Base-by-base conservation (phyloP, 2,888 invertebrate genomes). In the Thereva unica region DNA sequence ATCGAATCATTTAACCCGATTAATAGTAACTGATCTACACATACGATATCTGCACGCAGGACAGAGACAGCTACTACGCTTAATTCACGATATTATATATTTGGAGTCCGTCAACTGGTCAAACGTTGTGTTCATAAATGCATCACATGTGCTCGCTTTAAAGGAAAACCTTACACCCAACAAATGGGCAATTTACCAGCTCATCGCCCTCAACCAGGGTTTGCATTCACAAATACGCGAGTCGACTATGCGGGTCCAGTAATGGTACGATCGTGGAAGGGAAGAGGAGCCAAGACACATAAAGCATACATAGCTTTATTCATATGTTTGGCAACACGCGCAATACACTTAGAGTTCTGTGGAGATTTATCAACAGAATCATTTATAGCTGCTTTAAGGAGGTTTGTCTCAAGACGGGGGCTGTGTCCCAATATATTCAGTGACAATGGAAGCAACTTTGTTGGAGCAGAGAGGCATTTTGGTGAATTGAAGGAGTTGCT, bases 361-460 rank as follows among this genome's bases (percentile, higher is more conserved):
- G 9, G 9, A 8, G 50, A 40, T 50, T 10, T 61, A 34, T 55
- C 71, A 2, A 71, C 72, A 1, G 68, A 72, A 8, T 66, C 69
- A 0, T 74, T 74, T 53, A 9, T 74, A 3, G 73, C 72, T 1
- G 64, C 71, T 0, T 66, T 73, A n/a, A 47, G 67, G 5, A 59
- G 76, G n/a, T 68, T 68, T 34, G 23, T 45, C 1, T 10, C 49
- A n/a, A 37, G 68, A 23, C n/a, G 50, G 8, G 68, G 54, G 4
- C 3, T 8, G 1, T 40, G 40, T 12, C 3, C 6, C 1, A 45
- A 45, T 5, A 23, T 67, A 2, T 67, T 35, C 12, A 50, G 55
- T 40, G 55, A 55, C 41, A 55, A 55, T 38, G 68, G 64, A 0
- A 64, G 64, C 7, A 52, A 56, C 5, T 64, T 68, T 38, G 8